Conservation (phyloP, 2,113 vertebrate species). For the Xiphophorus couchianus region DNA sequence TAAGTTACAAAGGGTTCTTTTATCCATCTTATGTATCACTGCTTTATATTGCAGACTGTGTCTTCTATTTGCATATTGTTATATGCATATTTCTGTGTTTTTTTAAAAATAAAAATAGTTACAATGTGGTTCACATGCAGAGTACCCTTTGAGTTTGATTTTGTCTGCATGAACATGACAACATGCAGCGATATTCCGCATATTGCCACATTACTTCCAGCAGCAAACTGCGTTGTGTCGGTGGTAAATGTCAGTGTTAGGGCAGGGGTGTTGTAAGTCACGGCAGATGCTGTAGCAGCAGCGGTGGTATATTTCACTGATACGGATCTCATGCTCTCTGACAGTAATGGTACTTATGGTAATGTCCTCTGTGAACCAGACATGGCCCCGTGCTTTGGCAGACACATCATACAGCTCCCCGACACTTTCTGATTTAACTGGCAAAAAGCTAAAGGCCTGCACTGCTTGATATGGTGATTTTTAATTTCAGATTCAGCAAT, state of each 20-base stretch:
- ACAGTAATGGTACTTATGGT: slow-evolving; percentile 75
- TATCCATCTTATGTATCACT: neutral
- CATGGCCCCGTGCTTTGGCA: slow-evolving; percentile 51
- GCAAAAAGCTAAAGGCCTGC: slow-evolving; percentile 17
- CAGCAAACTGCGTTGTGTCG: slow-evolving; percentile 38
- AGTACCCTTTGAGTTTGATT: neutral
- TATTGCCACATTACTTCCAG: slow-evolving; percentile 52
- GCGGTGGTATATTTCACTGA: slow-evolving; percentile 61
- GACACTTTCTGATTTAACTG: slow-evolving; percentile 65
- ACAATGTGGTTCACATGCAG: slow-evolving; percentile 1
- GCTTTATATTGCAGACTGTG: neutral
- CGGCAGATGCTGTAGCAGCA: slow-evolving; percentile 49
- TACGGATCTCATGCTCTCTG: slow-evolving; percentile 69
- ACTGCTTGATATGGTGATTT: slow-evolving; percentile 48
- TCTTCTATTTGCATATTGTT: neutral
- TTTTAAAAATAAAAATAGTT: neutral
- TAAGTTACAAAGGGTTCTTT: neutral
- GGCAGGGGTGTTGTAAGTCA: slow-evolving; percentile 62
- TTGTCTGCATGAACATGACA: slow-evolving; percentile 26
- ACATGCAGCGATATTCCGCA: slow-evolving; percentile 23
- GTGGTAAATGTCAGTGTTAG: slow-evolving; percentile 58
- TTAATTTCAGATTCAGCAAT: slow-evolving; percentile 41
- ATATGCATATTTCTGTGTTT: neutral
- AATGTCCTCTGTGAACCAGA: slow-evolving; percentile 71
- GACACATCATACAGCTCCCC: slow-evolving; percentile 44